Evolutionary conservation across 2,113 vertebrate species (phyloP).

Genomic region (Pomatostomus ruficeps): DNA sequence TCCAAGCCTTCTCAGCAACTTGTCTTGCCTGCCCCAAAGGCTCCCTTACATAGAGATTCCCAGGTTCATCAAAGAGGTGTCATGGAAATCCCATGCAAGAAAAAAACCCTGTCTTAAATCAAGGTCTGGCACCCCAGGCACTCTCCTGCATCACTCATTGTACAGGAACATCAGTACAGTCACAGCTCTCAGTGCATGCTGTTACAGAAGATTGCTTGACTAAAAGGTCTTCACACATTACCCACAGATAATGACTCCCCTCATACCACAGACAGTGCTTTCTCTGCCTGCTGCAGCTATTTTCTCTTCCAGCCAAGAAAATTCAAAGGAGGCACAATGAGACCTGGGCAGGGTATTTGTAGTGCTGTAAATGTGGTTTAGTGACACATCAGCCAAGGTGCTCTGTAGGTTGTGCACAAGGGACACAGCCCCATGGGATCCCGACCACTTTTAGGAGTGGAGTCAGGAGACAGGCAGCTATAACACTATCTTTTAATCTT

Average conservation of each 20-base stretch:
- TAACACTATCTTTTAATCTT: neutral
- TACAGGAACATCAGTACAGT: neutral
- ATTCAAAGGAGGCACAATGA: neutral
- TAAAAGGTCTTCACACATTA: neutral
- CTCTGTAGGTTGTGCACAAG: neutral
- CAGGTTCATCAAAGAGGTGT: neutral
- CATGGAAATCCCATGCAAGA: neutral
- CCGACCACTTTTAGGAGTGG: neutral
- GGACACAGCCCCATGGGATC: fast-evolving
- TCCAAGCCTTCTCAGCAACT: neutral
- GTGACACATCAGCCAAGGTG: neutral
- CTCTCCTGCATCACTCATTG: neutral
- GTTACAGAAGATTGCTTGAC: neutral
- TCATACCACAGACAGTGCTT: neutral
- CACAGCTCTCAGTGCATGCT: neutral
- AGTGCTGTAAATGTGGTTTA: neutral
- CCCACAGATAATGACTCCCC: neutral
- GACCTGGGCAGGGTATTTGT: neutral
- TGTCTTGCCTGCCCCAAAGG: neutral
- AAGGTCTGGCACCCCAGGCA: neutral
- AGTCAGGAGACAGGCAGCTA: neutral
- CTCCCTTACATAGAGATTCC: neutral
- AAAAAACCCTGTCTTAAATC: neutral
- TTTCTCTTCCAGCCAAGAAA: neutral
- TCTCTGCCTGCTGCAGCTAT: neutral